Base-by-base conservation (phyloP, 2,113 vertebrate species). In the Triplophysa dalaica region DNA sequence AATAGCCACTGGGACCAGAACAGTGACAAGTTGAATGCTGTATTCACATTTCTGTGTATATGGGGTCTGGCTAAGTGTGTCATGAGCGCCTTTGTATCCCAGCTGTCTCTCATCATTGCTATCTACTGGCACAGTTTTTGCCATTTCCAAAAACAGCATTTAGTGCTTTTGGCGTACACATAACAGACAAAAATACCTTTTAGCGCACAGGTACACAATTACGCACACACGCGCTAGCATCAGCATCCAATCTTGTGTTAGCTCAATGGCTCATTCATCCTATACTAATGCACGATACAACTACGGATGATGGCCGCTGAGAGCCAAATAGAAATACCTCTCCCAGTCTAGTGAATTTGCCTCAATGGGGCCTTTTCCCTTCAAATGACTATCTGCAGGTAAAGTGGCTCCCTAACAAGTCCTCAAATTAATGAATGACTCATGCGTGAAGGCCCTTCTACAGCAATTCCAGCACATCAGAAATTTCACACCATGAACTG, bases 341-440 rank as follows among this genome's bases (percentile, higher is more conserved):
- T 81, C 72, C 56, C 29, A 80, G 67, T 75, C 78, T 72, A 80
- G 77, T 72, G 77, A 82, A 82, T 79, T 56, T 82, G 62, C 80
- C 63, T 75, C 77, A 79, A 58, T 77, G 68, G 77, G 70, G 45
- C 58, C 61, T 52, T 78, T 68, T 65, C 80, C 52, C 80, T 74
- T 69, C 41, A 83, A 84, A 69, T 85, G 56, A 81, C 69, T 64
- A 21, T 86, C 68, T 70, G 62, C 78, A 81, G 81, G 76, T 80
- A 63, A 72, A 80, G 58, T 70, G 79, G 79, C 85, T 79, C 70
- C 54, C 84, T 87, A 88, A 87, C 84, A 89, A 87, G 86, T 81
- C 77, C 79, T 82, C 43, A 78, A 24, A 81, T 86, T 87, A 69
- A 89, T 85, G 84, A 89, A 85, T 68, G 75, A 83, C 54, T 80